These are phyloP conservation scores for Protomyctophum bolini DNA, from an alignment of 2,113 vertebrate species.

Conservation along the genomic window DNA sequence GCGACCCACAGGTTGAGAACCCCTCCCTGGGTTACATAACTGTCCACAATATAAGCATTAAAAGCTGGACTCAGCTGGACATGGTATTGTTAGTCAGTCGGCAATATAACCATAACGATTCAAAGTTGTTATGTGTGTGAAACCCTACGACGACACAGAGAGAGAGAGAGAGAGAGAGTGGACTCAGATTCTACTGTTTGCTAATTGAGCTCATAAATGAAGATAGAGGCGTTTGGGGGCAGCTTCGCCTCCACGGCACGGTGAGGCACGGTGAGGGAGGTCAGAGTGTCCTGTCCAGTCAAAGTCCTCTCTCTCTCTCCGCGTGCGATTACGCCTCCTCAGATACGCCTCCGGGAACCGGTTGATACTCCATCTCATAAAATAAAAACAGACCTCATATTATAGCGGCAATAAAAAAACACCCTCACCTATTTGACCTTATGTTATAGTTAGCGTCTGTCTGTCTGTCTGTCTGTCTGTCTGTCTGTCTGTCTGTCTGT, in stretches of 20 bases:
- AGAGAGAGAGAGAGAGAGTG: not conserved
- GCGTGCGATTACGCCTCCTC: conserved; percentile 21
- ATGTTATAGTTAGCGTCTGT: too few relatives aligned
- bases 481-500: too few relatives aligned
- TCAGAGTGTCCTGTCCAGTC: not conserved
- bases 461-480: too few relatives aligned
- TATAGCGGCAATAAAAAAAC: too few relatives aligned
- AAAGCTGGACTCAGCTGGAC: not conserved
- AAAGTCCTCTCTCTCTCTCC: conserved; percentile 6
- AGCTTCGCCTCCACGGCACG: too few relatives aligned
- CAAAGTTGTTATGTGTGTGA: too few relatives aligned
- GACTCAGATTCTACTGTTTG: not conserved
- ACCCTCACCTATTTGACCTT: too few relatives aligned
- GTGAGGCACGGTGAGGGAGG: too few relatives aligned
- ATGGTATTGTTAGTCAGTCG: too few relatives aligned
- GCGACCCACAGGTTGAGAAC: too few relatives aligned
- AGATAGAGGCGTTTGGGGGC: not conserved
- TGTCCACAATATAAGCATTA: not conserved
- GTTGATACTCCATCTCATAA: too few relatives aligned
- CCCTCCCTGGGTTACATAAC: not conserved
- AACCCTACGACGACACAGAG: not conserved
- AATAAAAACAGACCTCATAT: too few relatives aligned
- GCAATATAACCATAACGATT: conserved; percentile 25
- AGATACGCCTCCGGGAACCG: not conserved
- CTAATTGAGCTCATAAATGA: conserved; percentile 22